Evolutionary conservation across 2,797 vertebrate species (phyloP).

Genomic region (Bovichtus variegatus): DNA sequence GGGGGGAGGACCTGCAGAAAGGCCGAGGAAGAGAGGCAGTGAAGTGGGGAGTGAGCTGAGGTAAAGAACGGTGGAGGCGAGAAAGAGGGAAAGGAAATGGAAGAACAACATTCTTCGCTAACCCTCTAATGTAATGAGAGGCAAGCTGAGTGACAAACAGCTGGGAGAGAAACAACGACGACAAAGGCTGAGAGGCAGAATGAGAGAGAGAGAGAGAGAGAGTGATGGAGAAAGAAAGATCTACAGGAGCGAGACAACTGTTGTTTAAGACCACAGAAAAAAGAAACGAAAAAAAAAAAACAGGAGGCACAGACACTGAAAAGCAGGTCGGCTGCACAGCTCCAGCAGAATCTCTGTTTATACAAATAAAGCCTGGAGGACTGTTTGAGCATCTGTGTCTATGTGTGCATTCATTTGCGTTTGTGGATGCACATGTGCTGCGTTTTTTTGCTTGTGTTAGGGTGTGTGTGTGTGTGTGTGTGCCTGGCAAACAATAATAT

Average conservation of each 20-base stretch:
- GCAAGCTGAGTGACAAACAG: constrained; percentile 48
- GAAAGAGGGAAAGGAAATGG: constrained; percentile 7
- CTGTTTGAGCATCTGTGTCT: constrained; percentile 52
- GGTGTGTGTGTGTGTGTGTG: constrained; percentile 18
- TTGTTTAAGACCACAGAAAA: constrained; percentile 51
- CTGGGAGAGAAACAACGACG: constrained; percentile 47
- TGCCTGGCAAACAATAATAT: constrained; percentile 27
- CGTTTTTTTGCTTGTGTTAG: constrained; percentile 45
- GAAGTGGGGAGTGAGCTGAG: constrained; percentile 30
- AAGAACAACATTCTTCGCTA: constrained; percentile 33
- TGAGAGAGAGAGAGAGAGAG: constrained; percentile 29
- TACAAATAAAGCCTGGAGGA: constrained; percentile 70
- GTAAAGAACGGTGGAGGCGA: background rate
- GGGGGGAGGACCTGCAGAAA: background rate
- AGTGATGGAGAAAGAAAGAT: constrained; percentile 43
- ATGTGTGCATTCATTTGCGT: constrained; percentile 51
- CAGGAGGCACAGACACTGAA: constrained; percentile 48
- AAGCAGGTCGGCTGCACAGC: constrained; percentile 64
- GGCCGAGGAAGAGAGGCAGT: constrained; percentile 3
- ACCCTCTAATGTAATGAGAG: constrained; percentile 54
- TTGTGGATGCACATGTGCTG: constrained; percentile 24
- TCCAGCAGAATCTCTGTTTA: constrained; percentile 69
- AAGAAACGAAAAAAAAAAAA: background rate
- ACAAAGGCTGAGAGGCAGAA: constrained; percentile 52
- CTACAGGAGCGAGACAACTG: constrained; percentile 64